Evolutionary conservation across 2,797 vertebrate genomes (phyloP), one percentile per base, ranked within the genome.

Genomic region (Ciconia nigra): DNA sequence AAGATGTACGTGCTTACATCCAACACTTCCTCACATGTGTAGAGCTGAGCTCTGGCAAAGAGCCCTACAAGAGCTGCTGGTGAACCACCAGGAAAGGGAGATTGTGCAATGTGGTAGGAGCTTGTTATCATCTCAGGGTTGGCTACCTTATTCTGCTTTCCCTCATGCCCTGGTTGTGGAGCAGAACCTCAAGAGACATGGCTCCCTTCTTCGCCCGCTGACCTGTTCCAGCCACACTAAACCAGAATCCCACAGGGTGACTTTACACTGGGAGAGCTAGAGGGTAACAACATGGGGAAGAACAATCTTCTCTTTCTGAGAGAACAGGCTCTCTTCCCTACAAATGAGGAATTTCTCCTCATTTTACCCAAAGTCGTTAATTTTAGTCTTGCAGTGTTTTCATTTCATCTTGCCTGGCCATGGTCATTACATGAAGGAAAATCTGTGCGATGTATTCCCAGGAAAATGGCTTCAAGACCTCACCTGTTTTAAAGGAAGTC

Each of bases 91-190:
- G n/a, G 18, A 81, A 55, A 41, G 16, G 42, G 49, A 63, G 55
- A 39, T 7, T 41, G 35, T 7, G 11, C 29, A 24, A 3, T 15
- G 39, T 46, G 74, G 4, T 47, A 37, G 39, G 66, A 87, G 51
- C 46, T 58, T 42, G 17, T 25, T 47, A 54, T 10, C 15, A 17
- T 22, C 47, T 65, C 81, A 66, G 29, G 33, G 18, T 2, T 39
- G 14, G 10, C 52, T 24, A 28, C 28, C 35, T 82, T 58, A 19
- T 26, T 15, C 37, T 76, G 73, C 41, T 46, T 51, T 76, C 58
- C 52, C 24, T 71, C 0, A 0, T 18, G 14, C 18, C 70, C 39
- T 19, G 33, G 5, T 1, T 71, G 65, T 10, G 59, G 20, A 87
- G 37, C n/a, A 80, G 51, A 63, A 71, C 8, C 15, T 71, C 69